These are phyloP conservation scores for Lucifuga dentata DNA, from an alignment of 2,113 vertebrate species.

Conservation along the genomic window DNA sequence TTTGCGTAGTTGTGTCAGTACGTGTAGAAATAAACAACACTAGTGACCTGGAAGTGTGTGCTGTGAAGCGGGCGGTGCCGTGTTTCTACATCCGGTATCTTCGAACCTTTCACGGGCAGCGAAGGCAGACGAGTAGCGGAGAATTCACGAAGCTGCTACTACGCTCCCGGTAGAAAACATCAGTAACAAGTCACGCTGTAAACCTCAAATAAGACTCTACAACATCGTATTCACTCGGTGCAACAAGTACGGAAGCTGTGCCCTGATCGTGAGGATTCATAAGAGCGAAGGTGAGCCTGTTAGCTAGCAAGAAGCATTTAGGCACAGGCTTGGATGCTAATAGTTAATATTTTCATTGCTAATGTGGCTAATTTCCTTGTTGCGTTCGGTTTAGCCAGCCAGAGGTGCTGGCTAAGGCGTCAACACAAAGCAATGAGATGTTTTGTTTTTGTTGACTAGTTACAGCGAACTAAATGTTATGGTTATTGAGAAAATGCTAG, in stretches of 20 bases:
- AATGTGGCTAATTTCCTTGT: constrained; percentile 79
- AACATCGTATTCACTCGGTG: background rate
- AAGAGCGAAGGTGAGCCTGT: constrained; percentile 64
- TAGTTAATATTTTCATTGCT: constrained; percentile 65
- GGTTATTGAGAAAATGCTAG: background rate
- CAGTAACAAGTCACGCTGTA: constrained; percentile 37
- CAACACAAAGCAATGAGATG: background rate
- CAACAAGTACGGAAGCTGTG: background rate
- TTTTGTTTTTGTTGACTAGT: background rate
- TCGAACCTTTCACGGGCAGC: constrained; percentile 61
- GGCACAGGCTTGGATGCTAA: constrained; percentile 4
- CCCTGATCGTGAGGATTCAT: constrained; percentile 9
- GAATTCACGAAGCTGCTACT: constrained; percentile 63
- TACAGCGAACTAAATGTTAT: background rate
- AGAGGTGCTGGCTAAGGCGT: constrained; percentile 40
- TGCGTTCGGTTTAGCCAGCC: constrained; percentile 58
- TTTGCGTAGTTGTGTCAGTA: too few species aligned
- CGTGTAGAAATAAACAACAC: too few species aligned
- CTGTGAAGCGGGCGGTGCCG: constrained; percentile 75
- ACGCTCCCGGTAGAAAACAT: constrained; percentile 47
- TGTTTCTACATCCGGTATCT: constrained; percentile 73
- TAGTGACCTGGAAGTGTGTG: constrained; percentile 72
- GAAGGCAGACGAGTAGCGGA: constrained; percentile 59
- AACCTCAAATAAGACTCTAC: background rate
- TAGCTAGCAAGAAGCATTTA: constrained; percentile 28